Percentiles rank a stretch among this genome's conserved stretches.
Conservation (phyloP, 2,888 invertebrate genomes). For the Drosophila formosana region DNA sequence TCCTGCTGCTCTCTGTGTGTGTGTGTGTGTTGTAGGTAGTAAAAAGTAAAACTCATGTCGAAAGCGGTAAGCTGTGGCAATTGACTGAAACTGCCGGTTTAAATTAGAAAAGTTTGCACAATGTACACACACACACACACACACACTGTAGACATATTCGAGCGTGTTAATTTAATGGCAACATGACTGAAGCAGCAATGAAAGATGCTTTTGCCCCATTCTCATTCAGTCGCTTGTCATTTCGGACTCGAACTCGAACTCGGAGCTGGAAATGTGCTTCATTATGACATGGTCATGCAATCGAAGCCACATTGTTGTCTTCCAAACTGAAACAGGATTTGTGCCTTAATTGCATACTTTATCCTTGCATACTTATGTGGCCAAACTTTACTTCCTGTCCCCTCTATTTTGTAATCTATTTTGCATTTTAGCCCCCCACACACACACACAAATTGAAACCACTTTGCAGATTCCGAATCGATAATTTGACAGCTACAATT, state of each 20-base stretch:
- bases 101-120: conserved; percentile 78
- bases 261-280: conserved; percentile 48
- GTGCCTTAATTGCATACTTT: conserved; percentile 58
- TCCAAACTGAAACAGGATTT: conserved; percentile 34
- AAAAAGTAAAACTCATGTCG: conserved; percentile 79
- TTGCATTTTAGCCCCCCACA: conserved; percentile 26
- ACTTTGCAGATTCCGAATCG: conserved; percentile 48
- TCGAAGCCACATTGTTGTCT: conserved; percentile 62
- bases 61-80: conserved; percentile 80
- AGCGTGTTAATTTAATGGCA: conserved; percentile 79
- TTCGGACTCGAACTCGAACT: conserved; percentile 7
- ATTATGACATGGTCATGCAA: conserved; percentile 66
- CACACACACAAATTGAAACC: conserved; percentile 20
- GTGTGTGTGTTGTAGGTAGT: conserved; percentile 41
- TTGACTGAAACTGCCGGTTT: conserved; percentile 80
- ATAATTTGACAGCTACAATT: conserved; percentile 56
- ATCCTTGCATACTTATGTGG: conserved; percentile 55
- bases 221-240: conserved; percentile 38
- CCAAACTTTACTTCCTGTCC: conserved; percentile 23
- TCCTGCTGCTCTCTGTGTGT: no score
- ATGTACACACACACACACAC: conserved; percentile 57
- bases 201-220: conserved; percentile 25
- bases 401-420: conserved; percentile 46
- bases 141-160: conserved; percentile 46
- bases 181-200: conserved; percentile 60